Evolutionary conservation across 2,797 vertebrate genomes (phyloP), one percentile per base, ranked within the genome.

Genomic region (Mus minutoides): DNA sequence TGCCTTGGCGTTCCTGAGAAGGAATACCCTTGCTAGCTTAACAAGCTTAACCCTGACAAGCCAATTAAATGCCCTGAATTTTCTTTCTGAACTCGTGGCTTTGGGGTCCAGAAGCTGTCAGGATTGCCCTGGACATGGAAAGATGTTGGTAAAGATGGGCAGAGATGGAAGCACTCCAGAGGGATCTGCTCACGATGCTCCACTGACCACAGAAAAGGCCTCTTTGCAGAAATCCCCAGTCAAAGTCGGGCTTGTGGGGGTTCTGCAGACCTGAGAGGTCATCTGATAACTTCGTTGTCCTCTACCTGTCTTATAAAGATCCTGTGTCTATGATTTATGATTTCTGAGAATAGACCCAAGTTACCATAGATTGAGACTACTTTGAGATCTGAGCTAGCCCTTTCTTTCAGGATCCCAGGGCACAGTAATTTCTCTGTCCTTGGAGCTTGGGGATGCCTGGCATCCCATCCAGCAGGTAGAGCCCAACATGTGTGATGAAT

Each of bases 241-340:
- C 85, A 73, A 93, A 52, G 94, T 73, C 43, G 62, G 87, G 62
- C 52, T 96, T 93, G 43, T 91, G 88, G 82, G 49, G 83, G 92
- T 96, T 97, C 93, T 92, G 43, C 4, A 11, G 56, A 92, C 78
- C 93, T 58, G 56, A 77, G 86, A 37, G 54, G 4, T 29, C 67
- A 40, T 17, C 84, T 3, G 58, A 84, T 95, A 80, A 91, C 14
- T 84, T 54, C n/a, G 2, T 88, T 64, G 11, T 90, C 71, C n/a
- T 34, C 43, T 3, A 21, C 88, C 60, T 96, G 49, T 82, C 58
- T 34, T 94, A 54, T 3, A 29, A 75, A 49, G 69, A 62, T 40
- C 7, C 40, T 21, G 82, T n/a, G 31, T 40, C 40, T 80, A 26
- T n/a, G n/a, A n/a, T n/a, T 73, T 26, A 5, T 3, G 13, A 17